Base-by-base conservation (phyloP, 2,113 vertebrate genomes). In the Otocyon megalotis region DNA sequence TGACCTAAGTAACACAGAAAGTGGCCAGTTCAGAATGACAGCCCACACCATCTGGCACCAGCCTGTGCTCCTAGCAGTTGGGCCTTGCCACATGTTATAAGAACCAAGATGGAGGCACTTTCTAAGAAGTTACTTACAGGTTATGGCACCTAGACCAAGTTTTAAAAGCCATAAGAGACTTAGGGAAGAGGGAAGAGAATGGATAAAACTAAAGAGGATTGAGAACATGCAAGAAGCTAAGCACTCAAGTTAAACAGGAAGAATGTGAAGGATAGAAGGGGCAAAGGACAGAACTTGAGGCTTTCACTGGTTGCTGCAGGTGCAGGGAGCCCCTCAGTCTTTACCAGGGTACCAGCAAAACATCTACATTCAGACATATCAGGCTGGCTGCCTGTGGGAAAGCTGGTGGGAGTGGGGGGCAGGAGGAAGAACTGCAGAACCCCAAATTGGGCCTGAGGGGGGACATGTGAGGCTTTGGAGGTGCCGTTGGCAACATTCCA, bases 401-500 rank as follows among this genome's bases (percentile, higher is more conserved):
- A n/a, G 37, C 71, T 32, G 28, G 6, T 8, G 2, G 6, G 56
- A 3, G 5, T 28, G 26, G n/a, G 0, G 0, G 37, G 9, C 17
- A 10, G 60, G 30, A 72, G 30, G 58, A 35, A 67, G 28, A 5
- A 8, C 10, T 6, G 11, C 54, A 8, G 35, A 65, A 37, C 50
- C 43, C 30, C n/a, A 11, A 6, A 10, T 0, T 32, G 81, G 56
- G 5, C 30, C 32, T 9, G 28, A 48, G 35, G 24, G 20, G 7
- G 30, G 60, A 10, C 30, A 28, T 0, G 5, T 58, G 62, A 77
- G 71, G 26, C 60, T 48, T 14, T 2, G 32, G 53, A 53, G 5
- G 3, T 32, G 60, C 30, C 4, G 1, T 53, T 22, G 1, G 60
- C 3, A 19, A 19, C 16, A 19, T 43, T 26, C 20, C 20, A 0